A percentile compares a stretch with the other conserved stretches of the same genome.
phyloP scores from a whole-genome alignment of 2,797 vertebrate genomes.

The Buceros bicornis region DNA sequence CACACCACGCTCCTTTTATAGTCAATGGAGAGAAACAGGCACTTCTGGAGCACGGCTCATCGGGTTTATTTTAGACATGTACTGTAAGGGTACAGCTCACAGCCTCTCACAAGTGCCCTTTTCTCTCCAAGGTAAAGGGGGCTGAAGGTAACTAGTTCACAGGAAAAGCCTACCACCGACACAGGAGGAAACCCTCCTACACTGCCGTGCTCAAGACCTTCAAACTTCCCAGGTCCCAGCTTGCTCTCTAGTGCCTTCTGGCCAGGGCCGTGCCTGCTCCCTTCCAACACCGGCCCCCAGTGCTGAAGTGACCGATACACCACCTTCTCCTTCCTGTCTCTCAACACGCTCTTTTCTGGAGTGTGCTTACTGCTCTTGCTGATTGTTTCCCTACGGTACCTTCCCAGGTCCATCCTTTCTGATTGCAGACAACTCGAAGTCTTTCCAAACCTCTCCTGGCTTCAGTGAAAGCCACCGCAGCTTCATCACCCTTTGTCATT shows the following conservation, averaged over 20 bases:
- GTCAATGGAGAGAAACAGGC: neutral
- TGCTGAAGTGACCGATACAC: neutral
- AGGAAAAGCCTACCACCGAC: neutral
- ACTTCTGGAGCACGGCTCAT: neutral
- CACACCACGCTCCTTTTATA: neutral
- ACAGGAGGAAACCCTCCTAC: neutral
- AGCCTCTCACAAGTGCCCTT: neutral
- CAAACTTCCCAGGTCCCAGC: neutral
- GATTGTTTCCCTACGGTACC: neutral
- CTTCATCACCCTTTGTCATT: neutral
- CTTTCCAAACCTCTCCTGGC: neutral
- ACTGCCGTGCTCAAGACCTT: neutral
- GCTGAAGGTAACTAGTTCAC: neutral
- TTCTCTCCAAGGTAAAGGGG: neutral
- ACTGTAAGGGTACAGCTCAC: neutral
- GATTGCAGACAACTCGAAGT: neutral
- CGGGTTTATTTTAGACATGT: neutral
- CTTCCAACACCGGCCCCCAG: fast-evolving
- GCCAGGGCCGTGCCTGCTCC: neutral
- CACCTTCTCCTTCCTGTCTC: neutral
- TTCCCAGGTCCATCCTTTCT: neutral
- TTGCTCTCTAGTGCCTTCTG: neutral
- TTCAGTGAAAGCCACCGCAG: neutral
- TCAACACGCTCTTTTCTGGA: neutral
- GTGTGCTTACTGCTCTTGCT: neutral